Percentiles rank a stretch among this genome's conserved stretches.
phyloP scores from a whole-genome alignment of 2,888 invertebrate genomes.

The Lycia hirtaria region DNA sequence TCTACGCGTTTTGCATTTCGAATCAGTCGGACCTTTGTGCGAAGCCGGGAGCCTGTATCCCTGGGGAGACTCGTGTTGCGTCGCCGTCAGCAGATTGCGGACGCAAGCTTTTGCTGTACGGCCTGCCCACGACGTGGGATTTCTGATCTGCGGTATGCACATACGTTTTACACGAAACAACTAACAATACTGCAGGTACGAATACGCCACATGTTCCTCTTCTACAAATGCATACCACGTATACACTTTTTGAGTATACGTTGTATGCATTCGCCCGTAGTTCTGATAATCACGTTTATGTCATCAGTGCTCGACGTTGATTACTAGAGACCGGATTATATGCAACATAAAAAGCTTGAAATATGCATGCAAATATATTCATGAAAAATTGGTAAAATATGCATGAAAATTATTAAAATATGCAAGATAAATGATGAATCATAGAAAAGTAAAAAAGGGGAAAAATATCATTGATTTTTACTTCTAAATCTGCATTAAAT shows the following conservation, averaged over 20 bases:
- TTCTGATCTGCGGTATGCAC: conserved; percentile 49
- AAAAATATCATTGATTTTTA: too few relatives aligned
- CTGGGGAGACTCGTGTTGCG: conserved; percentile 71
- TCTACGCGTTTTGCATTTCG: conserved; percentile 83
- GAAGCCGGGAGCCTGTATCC: conserved; percentile 43
- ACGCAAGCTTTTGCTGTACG: conserved; percentile 72
- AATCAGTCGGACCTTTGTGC: conserved; percentile 80
- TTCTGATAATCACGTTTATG: conserved; percentile 2
- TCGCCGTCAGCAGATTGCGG: conserved; percentile 68
- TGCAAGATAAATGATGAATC: too few relatives aligned
- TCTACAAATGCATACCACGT: not conserved
- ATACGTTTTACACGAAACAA: conserved; percentile 2
- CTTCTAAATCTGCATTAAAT: too few relatives aligned
- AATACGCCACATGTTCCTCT: not conserved
- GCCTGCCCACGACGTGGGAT: conserved; percentile 63
- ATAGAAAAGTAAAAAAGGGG: too few relatives aligned
- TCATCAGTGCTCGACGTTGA: conserved; percentile 8
- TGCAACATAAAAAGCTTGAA: too few relatives aligned
- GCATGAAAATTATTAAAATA: too few relatives aligned
- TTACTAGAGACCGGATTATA: too few relatives aligned
- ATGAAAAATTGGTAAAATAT: too few relatives aligned
- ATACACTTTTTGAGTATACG: not conserved
- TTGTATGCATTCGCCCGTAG: conserved; percentile 1
- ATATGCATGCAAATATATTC: too few relatives aligned
- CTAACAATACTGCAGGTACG: not conserved